These are phyloP conservation scores for Myxocyprinus asiaticus DNA, from an alignment of 2,113 vertebrate species.

Conservation along the genomic window DNA sequence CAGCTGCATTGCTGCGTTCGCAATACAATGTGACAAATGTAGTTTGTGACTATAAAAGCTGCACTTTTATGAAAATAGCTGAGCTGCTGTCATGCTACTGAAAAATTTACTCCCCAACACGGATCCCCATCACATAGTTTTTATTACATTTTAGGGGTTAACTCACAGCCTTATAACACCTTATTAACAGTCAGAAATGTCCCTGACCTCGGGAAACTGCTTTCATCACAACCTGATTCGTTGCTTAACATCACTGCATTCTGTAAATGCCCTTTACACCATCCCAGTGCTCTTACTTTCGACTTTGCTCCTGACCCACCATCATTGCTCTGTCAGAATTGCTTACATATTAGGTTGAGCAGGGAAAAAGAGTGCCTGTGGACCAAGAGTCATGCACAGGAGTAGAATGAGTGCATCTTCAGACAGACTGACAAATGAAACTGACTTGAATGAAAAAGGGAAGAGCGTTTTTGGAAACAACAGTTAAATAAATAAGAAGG, in stretches of 20 bases:
- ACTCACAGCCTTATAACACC: conserved; percentile 53
- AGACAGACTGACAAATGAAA: conserved; percentile 66
- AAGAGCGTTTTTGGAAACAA: conserved; percentile 54
- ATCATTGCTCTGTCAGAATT: conserved; percentile 63
- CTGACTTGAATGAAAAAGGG: conserved; percentile 51
- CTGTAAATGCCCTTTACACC: conserved; percentile 58
- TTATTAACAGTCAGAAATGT: conserved; percentile 60
- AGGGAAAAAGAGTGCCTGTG: conserved; percentile 60
- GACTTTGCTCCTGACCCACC: no score
- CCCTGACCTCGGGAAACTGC: conserved; percentile 25
- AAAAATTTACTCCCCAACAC: no score
- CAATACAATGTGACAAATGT: no score
- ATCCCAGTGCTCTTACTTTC: conserved; percentile 61
- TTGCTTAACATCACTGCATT: conserved; percentile 60
- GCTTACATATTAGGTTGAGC: conserved; percentile 54
- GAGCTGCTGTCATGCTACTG: no score
- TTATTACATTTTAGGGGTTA: conserved; percentile 68
- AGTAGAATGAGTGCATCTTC: conserved; percentile 55
- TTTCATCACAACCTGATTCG: conserved; percentile 65
- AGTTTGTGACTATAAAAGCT: no score
- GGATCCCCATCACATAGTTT: conserved; percentile 4
- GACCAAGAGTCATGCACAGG: conserved; percentile 69
- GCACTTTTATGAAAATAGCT: no score
- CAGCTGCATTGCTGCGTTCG: no score
- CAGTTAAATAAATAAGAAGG: not conserved